Conservation (phyloP, 2,888 invertebrate genomes). For the Falcaria lacertinaria region DNA sequence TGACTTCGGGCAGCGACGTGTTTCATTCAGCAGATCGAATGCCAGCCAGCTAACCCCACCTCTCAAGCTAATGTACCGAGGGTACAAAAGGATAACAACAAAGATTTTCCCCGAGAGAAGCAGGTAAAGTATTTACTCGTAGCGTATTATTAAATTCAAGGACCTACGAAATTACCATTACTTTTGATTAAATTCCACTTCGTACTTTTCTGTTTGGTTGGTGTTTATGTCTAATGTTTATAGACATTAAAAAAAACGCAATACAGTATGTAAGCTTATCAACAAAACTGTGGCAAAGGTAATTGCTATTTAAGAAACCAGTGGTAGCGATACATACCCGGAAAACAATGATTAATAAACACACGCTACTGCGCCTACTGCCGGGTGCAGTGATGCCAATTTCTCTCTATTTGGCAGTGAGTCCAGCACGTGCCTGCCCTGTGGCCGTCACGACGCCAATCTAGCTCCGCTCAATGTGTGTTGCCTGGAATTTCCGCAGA, state of each 20-base stretch:
- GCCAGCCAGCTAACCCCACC: constrained; percentile 17
- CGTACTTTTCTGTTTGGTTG: no score
- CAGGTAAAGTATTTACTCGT: not conserved
- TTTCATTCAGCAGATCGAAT: constrained; percentile 25
- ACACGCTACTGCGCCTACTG: no score
- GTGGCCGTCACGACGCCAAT: constrained; percentile 14
- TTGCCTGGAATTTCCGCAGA: constrained; percentile 11
- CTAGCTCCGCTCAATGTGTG: constrained; percentile 17
- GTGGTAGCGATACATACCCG: constrained; percentile 6
- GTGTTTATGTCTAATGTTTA: no score
- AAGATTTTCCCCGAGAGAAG: not conserved
- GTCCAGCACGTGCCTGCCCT: constrained; percentile 18
- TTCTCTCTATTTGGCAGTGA: constrained; percentile 16
- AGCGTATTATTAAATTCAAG: not conserved
- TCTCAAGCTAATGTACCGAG: not conserved
- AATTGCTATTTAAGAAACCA: not conserved
- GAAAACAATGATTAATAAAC: constrained; percentile 22
- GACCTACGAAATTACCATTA: not conserved
- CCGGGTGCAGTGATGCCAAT: constrained; percentile 11
- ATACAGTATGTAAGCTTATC: no score
- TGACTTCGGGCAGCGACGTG: constrained; percentile 18
- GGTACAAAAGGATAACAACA: not conserved
- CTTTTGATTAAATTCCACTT: not conserved
- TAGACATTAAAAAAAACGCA: no score
- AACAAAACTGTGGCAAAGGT: no score